These are phyloP conservation scores for Microplitis demolitor DNA, from an alignment of 1,140 invertebrate species.

Conservation along the genomic window DNA sequence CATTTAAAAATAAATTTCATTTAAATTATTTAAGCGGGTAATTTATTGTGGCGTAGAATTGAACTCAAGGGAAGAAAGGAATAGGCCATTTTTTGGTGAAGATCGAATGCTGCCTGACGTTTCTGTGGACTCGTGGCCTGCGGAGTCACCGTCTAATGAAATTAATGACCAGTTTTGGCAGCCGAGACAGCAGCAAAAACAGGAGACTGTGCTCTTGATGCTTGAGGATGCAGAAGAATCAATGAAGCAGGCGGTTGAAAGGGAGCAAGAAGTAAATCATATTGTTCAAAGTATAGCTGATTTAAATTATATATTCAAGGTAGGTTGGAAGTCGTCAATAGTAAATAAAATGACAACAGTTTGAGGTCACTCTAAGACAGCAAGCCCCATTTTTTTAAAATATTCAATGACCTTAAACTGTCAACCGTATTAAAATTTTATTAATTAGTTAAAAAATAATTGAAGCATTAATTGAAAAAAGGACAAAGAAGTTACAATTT, in stretches of 20 bases:
- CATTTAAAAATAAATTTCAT: neutral
- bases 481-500: no score
- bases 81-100: slow-evolving; percentile 79
- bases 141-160: slow-evolving; percentile 41
- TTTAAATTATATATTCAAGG: slow-evolving; percentile 92
- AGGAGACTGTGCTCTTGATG: slow-evolving; percentile 52
- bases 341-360: neutral
- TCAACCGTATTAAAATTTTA: no score
- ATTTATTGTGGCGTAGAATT: slow-evolving; percentile 64
- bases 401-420: no score
- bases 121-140: slow-evolving; percentile 47
- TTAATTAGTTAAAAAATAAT: no score
- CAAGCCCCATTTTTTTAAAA: no score
- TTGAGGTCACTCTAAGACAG: no score
- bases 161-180: slow-evolving; percentile 41
- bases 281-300: slow-evolving; percentile 92
- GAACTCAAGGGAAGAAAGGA: slow-evolving; percentile 86
- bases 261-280: slow-evolving; percentile 88
- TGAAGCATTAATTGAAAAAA: no score
- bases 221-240: slow-evolving; percentile 82
- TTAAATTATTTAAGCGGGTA: slow-evolving; percentile 6
- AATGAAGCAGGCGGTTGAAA: slow-evolving; percentile 73
- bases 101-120: slow-evolving; percentile 46
- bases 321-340: slow-evolving; percentile 40
- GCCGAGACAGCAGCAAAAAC: slow-evolving; percentile 49